phyloP scores from a whole-genome alignment of 1,140 invertebrate species.

The Condylostylus longicornis region DNA sequence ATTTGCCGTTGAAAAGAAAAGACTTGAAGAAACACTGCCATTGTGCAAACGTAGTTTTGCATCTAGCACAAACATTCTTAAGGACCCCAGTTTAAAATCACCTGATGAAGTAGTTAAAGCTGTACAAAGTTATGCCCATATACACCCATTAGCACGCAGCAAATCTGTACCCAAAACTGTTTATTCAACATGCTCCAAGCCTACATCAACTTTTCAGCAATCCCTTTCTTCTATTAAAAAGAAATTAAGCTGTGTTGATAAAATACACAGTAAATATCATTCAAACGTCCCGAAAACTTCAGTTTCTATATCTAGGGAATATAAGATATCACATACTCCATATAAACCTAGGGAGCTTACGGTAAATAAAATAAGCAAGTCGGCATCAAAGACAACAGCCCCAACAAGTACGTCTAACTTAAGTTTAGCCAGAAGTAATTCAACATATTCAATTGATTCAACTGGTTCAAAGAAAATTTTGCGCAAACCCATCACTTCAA shows the following conservation, averaged over 20 bases:
- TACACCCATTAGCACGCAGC: constrained; percentile 16
- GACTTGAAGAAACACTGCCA: constrained; percentile 23
- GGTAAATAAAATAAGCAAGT: constrained; percentile 16
- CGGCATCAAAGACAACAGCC: constrained; percentile 21
- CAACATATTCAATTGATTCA: constrained; percentile 29
- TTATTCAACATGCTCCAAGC: too few relatives aligned
- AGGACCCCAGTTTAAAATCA: constrained; percentile 38
- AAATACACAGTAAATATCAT: too few relatives aligned
- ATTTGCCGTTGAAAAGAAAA: constrained; percentile 31
- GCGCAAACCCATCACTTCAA: background rate
- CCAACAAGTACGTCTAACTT: constrained; percentile 22
- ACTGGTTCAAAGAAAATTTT: constrained; percentile 5
- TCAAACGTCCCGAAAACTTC: too few relatives aligned
- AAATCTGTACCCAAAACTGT: constrained; percentile 25
- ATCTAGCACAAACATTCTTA: constrained; percentile 28
- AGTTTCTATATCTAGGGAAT: too few relatives aligned
- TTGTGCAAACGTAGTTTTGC: constrained; percentile 21
- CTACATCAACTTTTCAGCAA: too few relatives aligned
- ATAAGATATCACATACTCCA: too few relatives aligned
- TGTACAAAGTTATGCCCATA: constrained; percentile 32
- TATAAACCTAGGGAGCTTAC: background rate
- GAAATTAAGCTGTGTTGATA: too few relatives aligned
- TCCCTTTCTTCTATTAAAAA: too few relatives aligned
- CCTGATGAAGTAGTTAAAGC: constrained; percentile 43
- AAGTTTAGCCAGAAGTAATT: constrained; percentile 25